Conservation (phyloP, 2,888 invertebrate species). For the Apamea anceps region DNA sequence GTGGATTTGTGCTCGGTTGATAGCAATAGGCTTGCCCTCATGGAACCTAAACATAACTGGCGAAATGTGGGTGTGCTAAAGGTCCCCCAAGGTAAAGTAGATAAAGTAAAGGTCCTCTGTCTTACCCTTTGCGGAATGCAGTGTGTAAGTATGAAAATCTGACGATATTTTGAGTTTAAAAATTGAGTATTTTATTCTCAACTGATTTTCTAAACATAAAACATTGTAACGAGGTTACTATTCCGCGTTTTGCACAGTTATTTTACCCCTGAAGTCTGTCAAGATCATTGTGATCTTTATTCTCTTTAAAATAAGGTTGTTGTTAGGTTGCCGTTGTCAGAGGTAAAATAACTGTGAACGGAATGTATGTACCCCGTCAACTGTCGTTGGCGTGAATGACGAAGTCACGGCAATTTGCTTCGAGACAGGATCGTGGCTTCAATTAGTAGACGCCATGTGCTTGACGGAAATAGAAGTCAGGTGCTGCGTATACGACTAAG, state of each 20-base stretch:
- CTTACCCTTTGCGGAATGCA: neutral
- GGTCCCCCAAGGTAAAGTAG: no score
- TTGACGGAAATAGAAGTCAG: conserved; percentile 59
- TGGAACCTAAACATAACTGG: neutral
- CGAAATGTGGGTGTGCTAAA: neutral
- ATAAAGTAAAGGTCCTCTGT: no score
- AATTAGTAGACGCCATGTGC: conserved; percentile 64
- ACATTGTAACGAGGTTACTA: conserved; percentile 36
- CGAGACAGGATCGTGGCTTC: conserved; percentile 51
- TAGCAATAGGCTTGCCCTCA: neutral
- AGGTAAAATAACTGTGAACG: neutral
- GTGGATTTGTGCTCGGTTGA: neutral
- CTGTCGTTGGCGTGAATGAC: conserved; percentile 51
- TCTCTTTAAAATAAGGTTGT: neutral
- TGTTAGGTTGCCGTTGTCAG: neutral
- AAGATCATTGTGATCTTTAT: neutral
- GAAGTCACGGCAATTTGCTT: conserved; percentile 64
- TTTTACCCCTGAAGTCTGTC: neutral
- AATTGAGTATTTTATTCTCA: neutral
- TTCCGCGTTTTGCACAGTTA: neutral
- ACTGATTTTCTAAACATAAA: neutral
- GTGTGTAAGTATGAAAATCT: neutral
- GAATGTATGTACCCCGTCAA: conserved; percentile 27
- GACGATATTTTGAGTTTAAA: neutral
- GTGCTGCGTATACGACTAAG: conserved; percentile 12